Percentiles rank a stretch among this genome's conserved stretches.
phyloP scores from a whole-genome alignment of 2,888 invertebrate species.

The Deilephila elpenor region DNA sequence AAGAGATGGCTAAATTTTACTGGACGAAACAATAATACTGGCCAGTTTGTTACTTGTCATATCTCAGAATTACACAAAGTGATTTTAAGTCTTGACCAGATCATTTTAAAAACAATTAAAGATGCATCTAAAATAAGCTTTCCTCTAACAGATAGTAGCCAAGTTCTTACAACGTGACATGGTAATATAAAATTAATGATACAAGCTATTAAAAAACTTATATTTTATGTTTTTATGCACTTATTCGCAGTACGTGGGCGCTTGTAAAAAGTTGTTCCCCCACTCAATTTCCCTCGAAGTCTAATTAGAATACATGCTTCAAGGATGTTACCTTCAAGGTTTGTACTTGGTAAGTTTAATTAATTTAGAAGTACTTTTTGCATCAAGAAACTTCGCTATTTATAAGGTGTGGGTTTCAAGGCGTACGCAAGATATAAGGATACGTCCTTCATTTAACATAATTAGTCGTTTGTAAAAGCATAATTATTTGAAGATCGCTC shows the following conservation, averaged over 20 bases:
- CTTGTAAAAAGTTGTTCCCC: constrained; percentile 5
- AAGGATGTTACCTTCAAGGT: neutral
- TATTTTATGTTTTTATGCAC: neutral
- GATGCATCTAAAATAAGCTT: too few relatives aligned
- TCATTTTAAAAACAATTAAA: too few relatives aligned
- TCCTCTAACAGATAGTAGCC: too few relatives aligned
- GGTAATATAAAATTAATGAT: neutral
- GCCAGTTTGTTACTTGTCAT: too few relatives aligned
- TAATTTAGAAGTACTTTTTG: neutral
- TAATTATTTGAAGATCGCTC: too few relatives aligned
- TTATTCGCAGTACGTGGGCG: constrained; percentile 14
- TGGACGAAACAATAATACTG: too few relatives aligned
- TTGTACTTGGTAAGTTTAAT: neutral
- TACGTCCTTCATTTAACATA: neutral
- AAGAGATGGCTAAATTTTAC: too few relatives aligned
- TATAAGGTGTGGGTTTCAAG: neutral
- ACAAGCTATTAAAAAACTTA: neutral
- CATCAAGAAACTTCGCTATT: neutral
- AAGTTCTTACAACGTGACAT: too few relatives aligned
- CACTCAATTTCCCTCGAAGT: neutral
- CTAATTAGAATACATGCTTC: neutral
- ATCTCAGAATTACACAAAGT: too few relatives aligned
- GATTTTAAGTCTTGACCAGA: too few relatives aligned
- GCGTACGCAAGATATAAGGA: too few relatives aligned
- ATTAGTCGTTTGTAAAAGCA: too few relatives aligned